Percentiles rank a stretch among this genome's conserved stretches.
Conservation (phyloP, 1,140 invertebrate species). For the Orchesella cincta region DNA sequence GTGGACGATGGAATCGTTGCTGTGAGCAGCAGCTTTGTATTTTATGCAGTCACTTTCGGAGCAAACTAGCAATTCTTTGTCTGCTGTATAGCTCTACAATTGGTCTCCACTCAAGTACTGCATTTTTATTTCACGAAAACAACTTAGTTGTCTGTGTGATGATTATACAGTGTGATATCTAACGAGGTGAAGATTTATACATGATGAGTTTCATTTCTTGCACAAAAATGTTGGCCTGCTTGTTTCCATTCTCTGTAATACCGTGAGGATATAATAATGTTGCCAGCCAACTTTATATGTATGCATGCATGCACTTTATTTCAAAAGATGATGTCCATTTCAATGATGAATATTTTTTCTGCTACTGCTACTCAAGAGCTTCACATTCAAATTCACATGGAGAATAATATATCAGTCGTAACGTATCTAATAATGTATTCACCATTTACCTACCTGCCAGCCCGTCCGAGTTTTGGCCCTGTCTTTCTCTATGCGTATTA, state of each 20-base stretch:
- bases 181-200: slow-evolving; percentile 49
- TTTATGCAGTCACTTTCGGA: background rate
- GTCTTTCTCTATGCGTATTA: no score
- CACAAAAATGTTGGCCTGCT: background rate
- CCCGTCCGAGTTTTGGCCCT: no score
- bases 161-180: slow-evolving; percentile 45
- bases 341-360: no score
- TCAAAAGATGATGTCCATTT: no score
- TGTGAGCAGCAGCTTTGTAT: no score
- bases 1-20: slow-evolving; percentile 7
- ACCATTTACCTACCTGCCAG: background rate
- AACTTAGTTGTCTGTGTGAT: slow-evolving; percentile 28
- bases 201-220: slow-evolving; percentile 20
- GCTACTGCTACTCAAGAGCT: no score
- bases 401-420: background rate
- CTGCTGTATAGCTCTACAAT: background rate
- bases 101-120: background rate
- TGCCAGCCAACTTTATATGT: background rate
- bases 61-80: no score
- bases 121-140: slow-evolving; percentile 21
- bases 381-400: background rate
- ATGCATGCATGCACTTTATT: background rate
- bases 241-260: background rate
- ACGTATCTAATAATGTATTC: background rate
- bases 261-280: background rate